Evolutionary conservation across 2,888 invertebrate species (phyloP), one percentile per base, ranked within the genome.

Genomic region (Rhagonycha lutea): DNA sequence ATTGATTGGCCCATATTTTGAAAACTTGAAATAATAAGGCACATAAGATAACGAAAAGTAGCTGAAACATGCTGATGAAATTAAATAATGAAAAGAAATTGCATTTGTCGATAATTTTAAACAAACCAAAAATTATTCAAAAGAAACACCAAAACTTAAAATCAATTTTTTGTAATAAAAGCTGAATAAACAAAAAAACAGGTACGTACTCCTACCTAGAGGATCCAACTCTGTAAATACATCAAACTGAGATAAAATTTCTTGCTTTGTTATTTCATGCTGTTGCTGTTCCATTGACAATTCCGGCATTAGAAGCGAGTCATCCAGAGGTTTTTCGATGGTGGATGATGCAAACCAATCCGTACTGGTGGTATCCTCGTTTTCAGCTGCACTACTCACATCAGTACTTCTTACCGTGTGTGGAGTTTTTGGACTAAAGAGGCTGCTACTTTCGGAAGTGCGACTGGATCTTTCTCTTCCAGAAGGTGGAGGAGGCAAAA

Each of bases 161-260:
- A 47, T 47, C n/a, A 47, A 47, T n/a, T n/a, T 47, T 47, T 47
- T 47, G n/a, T 47, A 47, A 47, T 47, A 47, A 2, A 32, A 47
- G 47, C 47, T 47, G 47, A 47, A 47, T 65, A 73, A 47, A 72
- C 69, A 74, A 23, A 78, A 70, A 74, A 78, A 68, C 69, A 69
- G 73, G 73, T 75, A 76, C 74, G 88, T 91, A 84, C 95, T 95
- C 84, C 95, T 95, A 87, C 97, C 97, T 86, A 97, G 90, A 78
- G 97, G 97, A 91, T 97, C 97, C 88, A 97, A 90, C 87, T 97
- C 97, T 81, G 96, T 96, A 91, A 97, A 97, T 84, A 97, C 95
- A 90, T 96, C 96, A 90, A 96, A 96, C 90, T 93, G 92, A 87
- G 88, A 88, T 12, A 87, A 87, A 80, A 88, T 80, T 78, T 88